Percentiles rank a stretch among this genome's conserved stretches.
phyloP scores from a whole-genome alignment of 1,140 invertebrate species.

The Drosophila paulistorum region DNA sequence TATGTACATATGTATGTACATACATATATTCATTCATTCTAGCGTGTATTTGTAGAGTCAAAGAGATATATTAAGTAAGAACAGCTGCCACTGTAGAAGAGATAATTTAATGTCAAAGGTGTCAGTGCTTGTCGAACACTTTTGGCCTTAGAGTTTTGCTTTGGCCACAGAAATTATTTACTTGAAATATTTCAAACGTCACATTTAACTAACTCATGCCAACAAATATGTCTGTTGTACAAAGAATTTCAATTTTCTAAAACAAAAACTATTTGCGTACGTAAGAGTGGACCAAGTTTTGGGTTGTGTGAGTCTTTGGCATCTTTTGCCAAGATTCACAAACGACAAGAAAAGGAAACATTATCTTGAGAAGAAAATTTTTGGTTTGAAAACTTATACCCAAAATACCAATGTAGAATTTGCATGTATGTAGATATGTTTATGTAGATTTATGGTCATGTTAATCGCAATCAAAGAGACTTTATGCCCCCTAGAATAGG shows the following conservation, averaged over 20 bases:
- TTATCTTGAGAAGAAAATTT: slow-evolving; percentile 11
- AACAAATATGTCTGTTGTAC: slow-evolving; percentile 35
- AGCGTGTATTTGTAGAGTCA: not conserved
- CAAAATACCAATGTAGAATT: slow-evolving; percentile 2
- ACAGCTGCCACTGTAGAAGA: slow-evolving; percentile 22
- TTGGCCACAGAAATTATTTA: slow-evolving; percentile 60
- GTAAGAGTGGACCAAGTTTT: slow-evolving; percentile 59
- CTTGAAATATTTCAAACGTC: slow-evolving; percentile 57
- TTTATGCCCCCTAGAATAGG: not conserved
- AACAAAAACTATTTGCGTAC: slow-evolving; percentile 73
- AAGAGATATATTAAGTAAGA: slow-evolving; percentile 37
- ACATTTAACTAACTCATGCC: slow-evolving; percentile 57
- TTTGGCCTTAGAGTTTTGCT: slow-evolving; percentile 8
- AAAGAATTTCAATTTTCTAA: slow-evolving; percentile 62
- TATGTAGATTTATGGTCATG: not conserved
- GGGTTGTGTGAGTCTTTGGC: slow-evolving; percentile 14
- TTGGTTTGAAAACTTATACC: not conserved
- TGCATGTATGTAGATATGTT: too few relatives aligned
- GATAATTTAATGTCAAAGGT: slow-evolving; percentile 23
- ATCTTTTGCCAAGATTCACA: slow-evolving; percentile 27
- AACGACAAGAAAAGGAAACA: not conserved
- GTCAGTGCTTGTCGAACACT: slow-evolving; percentile 25
- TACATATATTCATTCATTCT: not conserved
- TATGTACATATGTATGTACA: not conserved
- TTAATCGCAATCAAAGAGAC: slow-evolving; percentile 7